Evolutionary conservation across 1,140 invertebrate genomes (phyloP).

Genomic region (Habropoda laboriosa): DNA sequence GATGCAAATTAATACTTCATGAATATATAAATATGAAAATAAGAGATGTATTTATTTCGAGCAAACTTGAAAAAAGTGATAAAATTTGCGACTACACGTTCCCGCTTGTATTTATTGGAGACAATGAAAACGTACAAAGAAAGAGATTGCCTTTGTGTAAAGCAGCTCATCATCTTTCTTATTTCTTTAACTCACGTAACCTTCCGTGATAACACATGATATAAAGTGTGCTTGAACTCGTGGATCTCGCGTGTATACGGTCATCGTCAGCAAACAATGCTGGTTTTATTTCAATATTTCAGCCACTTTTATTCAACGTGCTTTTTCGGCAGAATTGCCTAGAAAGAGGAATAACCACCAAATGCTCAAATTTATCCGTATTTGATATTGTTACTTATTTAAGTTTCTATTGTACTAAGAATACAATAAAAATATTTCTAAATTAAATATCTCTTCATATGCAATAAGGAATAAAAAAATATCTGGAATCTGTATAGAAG

Average conservation of each 20-base stretch:
- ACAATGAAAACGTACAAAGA: no score
- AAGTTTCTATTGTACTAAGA: no score
- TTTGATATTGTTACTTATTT: no score
- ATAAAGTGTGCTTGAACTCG: conserved; percentile 34
- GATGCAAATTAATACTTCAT: no score
- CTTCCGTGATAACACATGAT: conserved; percentile 42
- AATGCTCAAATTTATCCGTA: no score
- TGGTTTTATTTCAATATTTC: conserved; percentile 29
- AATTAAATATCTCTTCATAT: no score
- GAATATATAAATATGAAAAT: no score
- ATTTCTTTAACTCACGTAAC: conserved; percentile 42
- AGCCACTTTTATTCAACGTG: neutral
- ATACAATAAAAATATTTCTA: no score
- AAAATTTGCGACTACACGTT: neutral
- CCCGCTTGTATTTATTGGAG: neutral
- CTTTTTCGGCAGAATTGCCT: neutral
- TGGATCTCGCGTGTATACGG: conserved; percentile 32
- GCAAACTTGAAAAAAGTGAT: neutral
- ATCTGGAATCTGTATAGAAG: no score
- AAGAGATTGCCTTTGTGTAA: conserved; percentile 14
- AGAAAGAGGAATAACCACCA: neutral
- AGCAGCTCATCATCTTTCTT: conserved; percentile 27
- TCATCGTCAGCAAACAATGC: conserved; percentile 16
- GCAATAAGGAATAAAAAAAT: no score
- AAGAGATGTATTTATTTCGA: no score